Conservation (phyloP, 2,113 vertebrate genomes). For the Rynchops niger region DNA sequence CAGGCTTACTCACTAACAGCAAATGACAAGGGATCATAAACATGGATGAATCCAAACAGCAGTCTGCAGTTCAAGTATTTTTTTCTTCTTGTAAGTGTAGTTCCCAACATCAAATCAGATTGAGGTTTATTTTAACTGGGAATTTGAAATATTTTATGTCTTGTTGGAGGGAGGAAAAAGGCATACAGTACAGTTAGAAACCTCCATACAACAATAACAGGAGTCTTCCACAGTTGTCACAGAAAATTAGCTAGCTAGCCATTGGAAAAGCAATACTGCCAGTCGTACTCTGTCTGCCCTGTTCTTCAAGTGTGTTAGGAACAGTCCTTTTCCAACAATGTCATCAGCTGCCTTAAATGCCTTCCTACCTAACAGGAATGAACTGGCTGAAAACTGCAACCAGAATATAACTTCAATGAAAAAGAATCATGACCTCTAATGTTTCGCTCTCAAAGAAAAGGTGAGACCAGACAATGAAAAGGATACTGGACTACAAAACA, state of each 20-base stretch:
- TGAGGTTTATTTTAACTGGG: background rate
- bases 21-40: background rate
- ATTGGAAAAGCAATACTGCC: background rate
- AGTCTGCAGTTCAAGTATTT: background rate
- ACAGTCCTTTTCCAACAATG: rapidly evolving
- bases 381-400: background rate
- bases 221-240: rapidly evolving
- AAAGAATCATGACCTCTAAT: background rate
- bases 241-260: background rate
- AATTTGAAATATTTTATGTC: background rate
- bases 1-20: background rate
- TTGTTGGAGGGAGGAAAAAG: background rate
- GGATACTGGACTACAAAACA: background rate
- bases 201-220: background rate
- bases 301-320: background rate
- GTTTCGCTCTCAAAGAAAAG: background rate
- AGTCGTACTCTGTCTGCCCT: background rate
- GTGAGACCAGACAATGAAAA: background rate
- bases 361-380: background rate
- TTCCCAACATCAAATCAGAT: background rate
- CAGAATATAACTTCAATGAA: background rate
- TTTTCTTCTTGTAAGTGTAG: background rate
- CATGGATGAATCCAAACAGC: background rate
- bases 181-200: background rate
- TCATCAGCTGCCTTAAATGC: background rate